Conservation (phyloP, 2,797 vertebrate genomes). For the Kryptolebias ocellatus region DNA sequence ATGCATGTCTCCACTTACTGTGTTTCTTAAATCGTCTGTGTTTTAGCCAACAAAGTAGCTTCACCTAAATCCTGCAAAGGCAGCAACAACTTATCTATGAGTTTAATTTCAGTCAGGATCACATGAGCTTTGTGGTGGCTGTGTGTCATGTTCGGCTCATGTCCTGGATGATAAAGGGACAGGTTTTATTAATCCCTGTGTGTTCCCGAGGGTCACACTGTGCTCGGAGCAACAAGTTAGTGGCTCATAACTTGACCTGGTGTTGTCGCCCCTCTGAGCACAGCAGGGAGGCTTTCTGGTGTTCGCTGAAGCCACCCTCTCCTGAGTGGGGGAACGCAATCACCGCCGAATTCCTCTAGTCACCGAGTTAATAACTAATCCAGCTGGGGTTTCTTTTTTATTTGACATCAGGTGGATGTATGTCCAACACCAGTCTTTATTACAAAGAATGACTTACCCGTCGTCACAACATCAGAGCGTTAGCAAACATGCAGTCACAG, state of each 20-base stretch:
- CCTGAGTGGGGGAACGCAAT: conserved; percentile 34
- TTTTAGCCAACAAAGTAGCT: conserved; percentile 7
- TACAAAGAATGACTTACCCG: conserved; percentile 42
- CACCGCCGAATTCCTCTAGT: conserved; percentile 37
- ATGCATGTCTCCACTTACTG: background rate
- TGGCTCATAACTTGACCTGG: background rate
- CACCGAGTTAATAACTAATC: conserved; percentile 68
- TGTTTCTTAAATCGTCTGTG: background rate
- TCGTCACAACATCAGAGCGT: conserved; percentile 53
- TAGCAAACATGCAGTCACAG: conserved; percentile 56
- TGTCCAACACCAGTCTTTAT: conserved; percentile 49
- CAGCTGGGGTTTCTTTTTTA: conserved; percentile 34
- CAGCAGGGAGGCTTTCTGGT: background rate
- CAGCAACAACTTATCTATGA: conserved; percentile 35
- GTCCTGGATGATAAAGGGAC: conserved; percentile 13
- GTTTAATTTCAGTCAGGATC: conserved; percentile 33
- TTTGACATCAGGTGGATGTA: conserved; percentile 30
- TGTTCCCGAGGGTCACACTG: background rate
- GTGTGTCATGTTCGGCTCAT: conserved; percentile 43
- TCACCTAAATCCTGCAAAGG: conserved; percentile 16
- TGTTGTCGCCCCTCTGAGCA: conserved; percentile 10
- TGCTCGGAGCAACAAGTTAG: conserved; percentile 2
- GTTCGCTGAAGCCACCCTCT: conserved; percentile 3
- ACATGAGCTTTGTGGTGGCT: conserved; percentile 36
- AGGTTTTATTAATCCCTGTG: background rate